Evolutionary conservation across 2,113 vertebrate species (phyloP), one percentile per base, ranked within the genome.

Genomic region (Rhinogobius similis): DNA sequence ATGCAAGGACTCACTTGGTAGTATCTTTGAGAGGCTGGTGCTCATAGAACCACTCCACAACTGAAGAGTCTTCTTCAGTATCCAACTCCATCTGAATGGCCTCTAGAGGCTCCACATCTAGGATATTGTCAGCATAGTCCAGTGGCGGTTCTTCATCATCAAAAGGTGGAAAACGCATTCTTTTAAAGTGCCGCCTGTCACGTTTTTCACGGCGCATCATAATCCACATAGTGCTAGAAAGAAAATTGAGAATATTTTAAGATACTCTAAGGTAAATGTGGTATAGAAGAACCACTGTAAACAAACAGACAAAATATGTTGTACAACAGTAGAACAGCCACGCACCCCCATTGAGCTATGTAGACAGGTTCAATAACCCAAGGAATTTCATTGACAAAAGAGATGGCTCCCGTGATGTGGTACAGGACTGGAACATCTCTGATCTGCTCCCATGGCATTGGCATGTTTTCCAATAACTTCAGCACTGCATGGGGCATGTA

Each of bases 391-490:
- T 98, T 99, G 73, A 99, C 97, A 29, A 99, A 99, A 29, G 98
- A 99, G 91, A 99, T 99, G 12, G 98, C 98, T 1, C 98, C 98
- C 0, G 98, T 99, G 79, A 99, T 99, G 78, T 99, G 98, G 82
- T 99, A 99, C 21, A 99, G 90, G 23, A 99, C 98, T 0, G 98
- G 96, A 3, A 99, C 97, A 0, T 99, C 98, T 29, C 98, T 86
- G 80, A 99, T 99, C 87, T 99, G 98, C 76, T 99, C 98, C 98
- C 98, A 99, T 13, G 98, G 98, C 98, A 99, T 99, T 0, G 98
- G 98, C 98, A 99, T 99, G 91, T 99, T 99, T 89, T 99, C 98
- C 83, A 99, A 85, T 23, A 99, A 94, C 87, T 99, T 99, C 74
- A 99, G 93, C 55, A 99, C 98, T 0, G 98, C 98, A 0, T 99